phyloP scores from a whole-genome alignment of 37 sponge, comb jelly and placozoan genomes.

The Spongilla lacustris region DNA sequence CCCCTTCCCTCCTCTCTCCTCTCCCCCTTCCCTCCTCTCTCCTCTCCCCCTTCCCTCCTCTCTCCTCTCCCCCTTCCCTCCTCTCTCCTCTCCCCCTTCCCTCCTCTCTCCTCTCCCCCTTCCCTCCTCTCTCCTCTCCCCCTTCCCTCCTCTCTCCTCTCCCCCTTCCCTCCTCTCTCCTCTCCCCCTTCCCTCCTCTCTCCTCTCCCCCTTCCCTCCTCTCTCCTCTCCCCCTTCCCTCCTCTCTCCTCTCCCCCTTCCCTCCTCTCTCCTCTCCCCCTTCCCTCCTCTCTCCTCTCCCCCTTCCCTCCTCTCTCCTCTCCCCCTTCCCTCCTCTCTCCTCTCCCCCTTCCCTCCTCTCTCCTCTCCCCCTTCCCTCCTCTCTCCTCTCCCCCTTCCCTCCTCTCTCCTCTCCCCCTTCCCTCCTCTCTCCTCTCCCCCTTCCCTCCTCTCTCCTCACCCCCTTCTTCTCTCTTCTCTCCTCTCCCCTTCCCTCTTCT shows the following conservation, averaged over 20 bases:
- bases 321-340: neutral
- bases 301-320: neutral
- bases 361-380: constrained; percentile 1
- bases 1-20: neutral
- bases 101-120: neutral
- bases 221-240: neutral
- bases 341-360: neutral
- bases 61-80: neutral
- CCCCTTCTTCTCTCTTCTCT: neutral
- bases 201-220: constrained; percentile 10
- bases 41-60: neutral
- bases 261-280: neutral
- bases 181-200: neutral
- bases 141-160: neutral
- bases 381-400: neutral
- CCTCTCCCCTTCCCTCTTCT: neutral
- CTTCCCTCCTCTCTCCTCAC: neutral
- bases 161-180: neutral
- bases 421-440: too few species aligned
- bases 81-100: neutral
- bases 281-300: neutral
- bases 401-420: neutral
- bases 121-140: neutral
- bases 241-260: neutral
- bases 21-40: too few species aligned